These are phyloP conservation scores for Drosophila ogumai DNA, from an alignment of 1,140 invertebrate genomes.

Conservation along the genomic window DNA sequence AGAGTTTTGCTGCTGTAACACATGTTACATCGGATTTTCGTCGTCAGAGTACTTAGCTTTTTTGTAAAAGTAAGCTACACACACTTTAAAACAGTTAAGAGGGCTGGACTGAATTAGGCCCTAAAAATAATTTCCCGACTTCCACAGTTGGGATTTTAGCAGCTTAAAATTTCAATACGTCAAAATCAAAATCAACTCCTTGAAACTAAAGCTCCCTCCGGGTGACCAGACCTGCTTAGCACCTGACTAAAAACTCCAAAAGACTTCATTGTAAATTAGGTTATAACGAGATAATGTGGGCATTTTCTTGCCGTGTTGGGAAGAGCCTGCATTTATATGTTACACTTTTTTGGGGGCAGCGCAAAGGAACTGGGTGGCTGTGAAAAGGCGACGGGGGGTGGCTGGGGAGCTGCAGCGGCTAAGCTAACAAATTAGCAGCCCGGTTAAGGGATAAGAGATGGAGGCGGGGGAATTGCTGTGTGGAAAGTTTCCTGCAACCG, in stretches of 20 bases:
- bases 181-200: no score
- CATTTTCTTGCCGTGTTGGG: slow-evolving; percentile 12
- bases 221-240: background rate
- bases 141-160: no score
- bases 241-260: background rate
- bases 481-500: slow-evolving; percentile 61
- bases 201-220: no score
- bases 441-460: slow-evolving; percentile 6
- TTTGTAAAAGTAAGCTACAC: no score
- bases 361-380: slow-evolving; percentile 6
- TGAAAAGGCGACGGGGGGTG: slow-evolving; percentile 5
- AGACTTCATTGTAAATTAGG: background rate
- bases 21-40: no score
- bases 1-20: no score
- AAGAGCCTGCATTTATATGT: slow-evolving; percentile 63
- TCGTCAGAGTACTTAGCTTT: no score
- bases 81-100: no score
- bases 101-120: no score
- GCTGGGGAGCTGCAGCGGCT: slow-evolving; percentile 40
- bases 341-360: slow-evolving; percentile 65
- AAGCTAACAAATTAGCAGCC: slow-evolving; percentile 59
- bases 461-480: slow-evolving; percentile 1
- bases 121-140: no score
- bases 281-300: background rate
- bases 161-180: no score